phyloP scores from a whole-genome alignment of 2,888 invertebrate species.

The Philaethria dido region DNA sequence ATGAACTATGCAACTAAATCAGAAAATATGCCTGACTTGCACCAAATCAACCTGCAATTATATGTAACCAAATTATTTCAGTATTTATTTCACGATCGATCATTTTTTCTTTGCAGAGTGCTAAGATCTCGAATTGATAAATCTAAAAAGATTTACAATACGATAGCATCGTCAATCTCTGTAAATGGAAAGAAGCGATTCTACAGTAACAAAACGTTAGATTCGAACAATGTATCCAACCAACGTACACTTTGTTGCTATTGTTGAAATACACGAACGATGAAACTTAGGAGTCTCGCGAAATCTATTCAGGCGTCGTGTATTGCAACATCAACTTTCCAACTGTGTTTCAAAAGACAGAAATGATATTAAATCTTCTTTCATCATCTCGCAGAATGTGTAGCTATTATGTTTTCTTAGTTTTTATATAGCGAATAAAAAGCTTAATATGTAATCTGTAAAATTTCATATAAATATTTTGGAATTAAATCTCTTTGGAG shows the following conservation, averaged over 20 bases:
- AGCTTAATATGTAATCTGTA: too few relatives aligned
- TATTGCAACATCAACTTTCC: constrained; percentile 29
- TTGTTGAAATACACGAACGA: constrained; percentile 36
- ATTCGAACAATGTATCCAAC: constrained; percentile 34
- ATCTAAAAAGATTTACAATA: background rate
- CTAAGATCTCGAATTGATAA: constrained; percentile 5
- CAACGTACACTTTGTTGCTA: constrained; percentile 32
- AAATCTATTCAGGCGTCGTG: constrained; percentile 30
- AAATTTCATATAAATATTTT: too few relatives aligned
- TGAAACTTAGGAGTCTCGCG: constrained; percentile 34
- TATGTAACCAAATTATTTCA: background rate
- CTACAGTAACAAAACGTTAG: constrained; percentile 27
- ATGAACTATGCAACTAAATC: too few relatives aligned
- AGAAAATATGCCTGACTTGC: too few relatives aligned
- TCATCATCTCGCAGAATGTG: constrained; percentile 5
- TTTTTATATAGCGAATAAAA: background rate
- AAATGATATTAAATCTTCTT: constrained; percentile 21
- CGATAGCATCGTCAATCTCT: constrained; percentile 18
- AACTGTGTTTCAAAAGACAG: constrained; percentile 24
- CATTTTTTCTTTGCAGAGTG: background rate
- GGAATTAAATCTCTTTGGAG: too few relatives aligned
- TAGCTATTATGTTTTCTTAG: constrained; percentile 2
- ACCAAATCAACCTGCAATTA: background rate
- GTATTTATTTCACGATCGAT: background rate
- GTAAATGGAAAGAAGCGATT: constrained; percentile 27